Conservation (phyloP, 2,797 vertebrate species). For the Philypnodon macrostomus region DNA sequence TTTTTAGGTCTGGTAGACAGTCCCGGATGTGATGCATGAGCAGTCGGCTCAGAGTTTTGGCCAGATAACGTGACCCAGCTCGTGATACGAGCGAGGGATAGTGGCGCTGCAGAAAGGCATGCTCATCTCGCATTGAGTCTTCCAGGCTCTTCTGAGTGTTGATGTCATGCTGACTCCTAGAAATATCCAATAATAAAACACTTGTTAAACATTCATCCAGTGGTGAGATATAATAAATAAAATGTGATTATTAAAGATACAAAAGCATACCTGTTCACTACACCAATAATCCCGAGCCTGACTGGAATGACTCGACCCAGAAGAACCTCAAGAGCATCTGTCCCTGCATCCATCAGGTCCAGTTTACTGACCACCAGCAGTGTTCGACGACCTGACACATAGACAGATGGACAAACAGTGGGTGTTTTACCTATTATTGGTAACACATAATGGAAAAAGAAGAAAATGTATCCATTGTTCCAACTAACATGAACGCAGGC, state of each 20-base stretch:
- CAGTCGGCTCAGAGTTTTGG: slow-evolving; percentile 80
- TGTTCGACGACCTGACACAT: slow-evolving; percentile 75
- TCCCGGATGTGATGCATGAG: slow-evolving; percentile 86
- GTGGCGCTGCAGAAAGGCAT: slow-evolving; percentile 80
- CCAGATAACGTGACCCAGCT: slow-evolving; percentile 76
- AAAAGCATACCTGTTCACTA: slow-evolving; percentile 80
- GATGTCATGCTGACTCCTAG: slow-evolving; percentile 83
- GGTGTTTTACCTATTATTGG: not conserved
- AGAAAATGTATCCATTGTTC: not conserved
- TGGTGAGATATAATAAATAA: not conserved
- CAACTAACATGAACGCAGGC: slow-evolving; percentile 7
- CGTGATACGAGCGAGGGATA: slow-evolving; percentile 80
- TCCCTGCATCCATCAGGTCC: slow-evolving; percentile 85
- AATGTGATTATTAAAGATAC: not conserved
- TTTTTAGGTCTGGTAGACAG: slow-evolving; percentile 83
- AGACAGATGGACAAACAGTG: slow-evolving; percentile 11
- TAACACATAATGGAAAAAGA: slow-evolving; percentile 2
- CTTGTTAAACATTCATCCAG: not conserved
- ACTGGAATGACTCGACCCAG: slow-evolving; percentile 83
- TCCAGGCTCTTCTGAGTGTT: slow-evolving; percentile 78
- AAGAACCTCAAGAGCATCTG: slow-evolving; percentile 82
- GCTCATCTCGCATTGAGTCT: slow-evolving; percentile 74
- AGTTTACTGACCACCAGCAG: slow-evolving; percentile 83
- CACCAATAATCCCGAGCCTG: slow-evolving; percentile 82
- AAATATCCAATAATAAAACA: slow-evolving; percentile 3